phyloP scores from a whole-genome alignment of 1,140 invertebrate genomes.

The Drosophila persimilis region DNA sequence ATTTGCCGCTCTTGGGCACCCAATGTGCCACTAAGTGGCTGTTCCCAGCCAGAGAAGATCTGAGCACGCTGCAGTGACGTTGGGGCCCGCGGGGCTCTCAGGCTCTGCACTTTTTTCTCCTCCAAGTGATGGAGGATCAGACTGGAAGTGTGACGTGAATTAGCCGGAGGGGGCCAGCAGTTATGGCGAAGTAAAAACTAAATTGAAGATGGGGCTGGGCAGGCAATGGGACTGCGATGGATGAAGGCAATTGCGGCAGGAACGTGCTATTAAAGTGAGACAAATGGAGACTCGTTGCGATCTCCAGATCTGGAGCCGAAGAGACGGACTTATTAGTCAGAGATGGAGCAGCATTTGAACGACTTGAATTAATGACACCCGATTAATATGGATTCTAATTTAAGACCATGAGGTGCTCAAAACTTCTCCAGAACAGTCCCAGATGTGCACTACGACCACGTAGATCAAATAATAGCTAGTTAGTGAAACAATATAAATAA shows the following conservation, averaged over 20 bases:
- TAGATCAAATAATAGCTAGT: no score
- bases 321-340: neutral
- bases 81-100: neutral
- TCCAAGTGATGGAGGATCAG: constrained; percentile 57
- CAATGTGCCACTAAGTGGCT: constrained; percentile 45
- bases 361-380: no score
- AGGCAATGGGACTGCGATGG: constrained; percentile 14
- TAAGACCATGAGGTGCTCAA: no score
- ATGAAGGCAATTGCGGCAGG: neutral
- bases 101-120: constrained; percentile 27
- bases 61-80: constrained; percentile 23
- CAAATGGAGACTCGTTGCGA: constrained; percentile 1
- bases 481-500: no score
- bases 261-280: constrained; percentile 1
- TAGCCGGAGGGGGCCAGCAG: constrained; percentile 52
- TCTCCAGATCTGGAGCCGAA: constrained; percentile 7
- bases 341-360: no score
- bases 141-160: constrained; percentile 67
- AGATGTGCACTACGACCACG: no score
- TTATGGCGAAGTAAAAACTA: constrained; percentile 28
- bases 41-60: constrained; percentile 39
- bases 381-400: no score
- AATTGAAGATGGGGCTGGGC: constrained; percentile 41
- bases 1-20: constrained; percentile 8
- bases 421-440: no score